Evolutionary conservation across 2,113 vertebrate genomes (phyloP), one percentile per base, ranked within the genome.

Genomic region (Jacana jacana): DNA sequence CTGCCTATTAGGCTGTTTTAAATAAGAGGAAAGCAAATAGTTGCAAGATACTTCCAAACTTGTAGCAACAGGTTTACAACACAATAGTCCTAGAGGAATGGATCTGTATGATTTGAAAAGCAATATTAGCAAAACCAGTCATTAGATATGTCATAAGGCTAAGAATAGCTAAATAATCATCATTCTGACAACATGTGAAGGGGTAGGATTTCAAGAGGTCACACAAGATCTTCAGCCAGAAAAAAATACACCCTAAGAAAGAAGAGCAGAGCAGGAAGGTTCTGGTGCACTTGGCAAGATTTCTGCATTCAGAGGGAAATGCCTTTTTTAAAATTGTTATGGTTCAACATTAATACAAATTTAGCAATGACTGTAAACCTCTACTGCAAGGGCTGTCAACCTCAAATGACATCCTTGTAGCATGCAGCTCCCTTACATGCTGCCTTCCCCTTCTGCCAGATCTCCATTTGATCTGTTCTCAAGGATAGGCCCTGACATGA

Each of bases 121-220:
- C 35, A 70, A 0, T 81, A 61, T 78, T 89, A 89, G 48, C 65
- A 87, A 48, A 88, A 78, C 9, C 8, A 76, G 76, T n/a, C 76
- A 52, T 86, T 88, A 92, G 77, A 44, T 83, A 60, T 49, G 42
- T 91, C 82, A 88, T 66, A 68, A 28, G 9, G 64, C 66, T 78
- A 88, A 95, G 65, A 93, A 90, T 95, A 96, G 44, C 33, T 86
- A 72, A 35, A 14, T 79, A 84, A 86, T 80, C 66, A 40, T 87
- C 39, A 12, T 81, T 88, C 91, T 88, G 88, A 91, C 86, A 87
- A 82, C 64, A 37, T 65, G 57, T 37, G 40, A 91, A 88, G 49
- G 55, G 65, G 44, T 86, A 92, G 61, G 69, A 64, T 96, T 95
- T 96, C 90, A 75, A 6, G 13, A 92, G 88, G 80, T 90, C 90